Evolutionary conservation across 1,140 invertebrate species (phyloP).

Genomic region (Papilio polytes): DNA sequence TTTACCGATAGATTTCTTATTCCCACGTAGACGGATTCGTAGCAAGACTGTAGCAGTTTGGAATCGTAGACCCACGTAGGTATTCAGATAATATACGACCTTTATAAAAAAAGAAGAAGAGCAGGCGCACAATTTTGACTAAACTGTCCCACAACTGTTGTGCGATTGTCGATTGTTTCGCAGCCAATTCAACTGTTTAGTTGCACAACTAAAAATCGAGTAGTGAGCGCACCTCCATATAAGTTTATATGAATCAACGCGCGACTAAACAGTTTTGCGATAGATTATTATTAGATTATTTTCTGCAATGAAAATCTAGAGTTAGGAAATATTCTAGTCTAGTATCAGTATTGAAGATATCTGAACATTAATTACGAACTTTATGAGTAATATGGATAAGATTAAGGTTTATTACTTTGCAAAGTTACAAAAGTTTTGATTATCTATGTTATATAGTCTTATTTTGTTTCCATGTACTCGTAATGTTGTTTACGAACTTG

Average conservation of each 20-base stretch:
- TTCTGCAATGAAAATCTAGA: too few species aligned
- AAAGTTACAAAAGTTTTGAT: background rate
- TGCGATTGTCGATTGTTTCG: too few species aligned
- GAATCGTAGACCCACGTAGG: background rate
- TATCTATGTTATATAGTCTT: background rate
- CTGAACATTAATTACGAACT: background rate
- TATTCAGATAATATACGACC: background rate
- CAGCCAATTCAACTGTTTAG: too few species aligned
- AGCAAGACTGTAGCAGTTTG: background rate
- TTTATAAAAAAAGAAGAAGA: too few species aligned
- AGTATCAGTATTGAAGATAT: background rate
- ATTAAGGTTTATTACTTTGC: constrained; percentile 9
- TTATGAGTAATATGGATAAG: constrained; percentile 19
- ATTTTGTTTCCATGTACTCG: constrained; percentile 1
- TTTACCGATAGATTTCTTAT: too few species aligned
- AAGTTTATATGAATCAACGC: too few species aligned
- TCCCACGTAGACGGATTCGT: background rate
- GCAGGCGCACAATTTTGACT: too few species aligned
- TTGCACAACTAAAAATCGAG: too few species aligned
- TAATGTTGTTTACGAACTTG: background rate
- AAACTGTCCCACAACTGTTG: too few species aligned
- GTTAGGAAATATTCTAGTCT: background rate
- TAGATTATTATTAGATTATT: too few species aligned
- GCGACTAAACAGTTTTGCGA: too few species aligned
- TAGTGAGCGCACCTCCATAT: too few species aligned